phyloP scores from a whole-genome alignment of 2,113 vertebrate genomes.

The Burhinus bistriatus region DNA sequence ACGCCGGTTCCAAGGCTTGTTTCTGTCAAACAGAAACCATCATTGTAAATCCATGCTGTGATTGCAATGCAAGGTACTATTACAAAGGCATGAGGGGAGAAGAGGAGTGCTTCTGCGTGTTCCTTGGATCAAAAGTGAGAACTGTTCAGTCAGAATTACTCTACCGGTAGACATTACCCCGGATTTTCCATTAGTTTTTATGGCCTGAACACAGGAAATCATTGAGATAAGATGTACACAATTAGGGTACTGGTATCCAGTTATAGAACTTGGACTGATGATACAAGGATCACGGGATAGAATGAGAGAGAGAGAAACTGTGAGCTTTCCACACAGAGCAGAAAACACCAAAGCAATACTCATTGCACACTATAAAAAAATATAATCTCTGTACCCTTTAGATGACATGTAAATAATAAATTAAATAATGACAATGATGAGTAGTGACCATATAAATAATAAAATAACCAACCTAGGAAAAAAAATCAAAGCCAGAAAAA shows the following conservation, averaged over 20 bases:
- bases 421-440: neutral
- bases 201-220: neutral
- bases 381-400: neutral
- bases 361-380: neutral
- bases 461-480: neutral
- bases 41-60: neutral
- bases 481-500: neutral
- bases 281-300: neutral
- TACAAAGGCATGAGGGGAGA: neutral
- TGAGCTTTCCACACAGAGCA: neutral
- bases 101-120: neutral
- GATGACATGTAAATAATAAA: neutral
- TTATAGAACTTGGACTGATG: rapidly evolving
- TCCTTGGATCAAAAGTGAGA: neutral
- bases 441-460: neutral
- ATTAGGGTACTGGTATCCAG: neutral
- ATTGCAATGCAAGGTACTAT: neutral
- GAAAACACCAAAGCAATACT: neutral
- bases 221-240: neutral
- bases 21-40: neutral
- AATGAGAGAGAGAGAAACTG: neutral
- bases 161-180: neutral
- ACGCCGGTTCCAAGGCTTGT: neutral
- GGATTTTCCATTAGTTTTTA: neutral
- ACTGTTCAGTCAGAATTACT: neutral